Conservation (phyloP, 2,797 vertebrate species). For the Agapornis canus region DNA sequence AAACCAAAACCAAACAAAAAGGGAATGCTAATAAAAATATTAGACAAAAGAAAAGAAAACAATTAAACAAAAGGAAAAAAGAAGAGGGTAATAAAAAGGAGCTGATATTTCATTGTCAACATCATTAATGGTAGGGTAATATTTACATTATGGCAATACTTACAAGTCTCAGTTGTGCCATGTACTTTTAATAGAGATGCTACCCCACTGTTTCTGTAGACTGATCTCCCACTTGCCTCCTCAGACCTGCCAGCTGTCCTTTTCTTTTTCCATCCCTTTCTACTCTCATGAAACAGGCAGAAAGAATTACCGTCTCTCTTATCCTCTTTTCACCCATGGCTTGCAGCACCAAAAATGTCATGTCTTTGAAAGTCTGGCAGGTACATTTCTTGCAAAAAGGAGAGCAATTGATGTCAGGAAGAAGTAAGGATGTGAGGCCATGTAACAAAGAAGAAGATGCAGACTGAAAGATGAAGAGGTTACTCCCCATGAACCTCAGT, state of each 20-base stretch:
- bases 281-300: background rate
- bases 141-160: background rate
- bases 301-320: background rate
- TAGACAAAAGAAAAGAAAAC: background rate
- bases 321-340: background rate
- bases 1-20: background rate
- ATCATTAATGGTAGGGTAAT: background rate
- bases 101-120: background rate
- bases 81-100: background rate
- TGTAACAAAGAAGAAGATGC: background rate
- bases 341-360: background rate
- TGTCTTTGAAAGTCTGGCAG: background rate
- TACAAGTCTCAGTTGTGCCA: background rate
- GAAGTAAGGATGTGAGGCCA: background rate
- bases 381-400: background rate
- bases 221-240: background rate
- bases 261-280: background rate
- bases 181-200: background rate
- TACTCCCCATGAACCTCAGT: background rate
- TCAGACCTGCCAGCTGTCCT: background rate
- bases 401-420: background rate
- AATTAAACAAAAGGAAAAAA: background rate
- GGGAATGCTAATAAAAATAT: background rate
- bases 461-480: background rate
- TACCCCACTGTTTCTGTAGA: background rate